Base-by-base conservation (phyloP, 2,797 vertebrate genomes). In the Ceryle rudis region DNA sequence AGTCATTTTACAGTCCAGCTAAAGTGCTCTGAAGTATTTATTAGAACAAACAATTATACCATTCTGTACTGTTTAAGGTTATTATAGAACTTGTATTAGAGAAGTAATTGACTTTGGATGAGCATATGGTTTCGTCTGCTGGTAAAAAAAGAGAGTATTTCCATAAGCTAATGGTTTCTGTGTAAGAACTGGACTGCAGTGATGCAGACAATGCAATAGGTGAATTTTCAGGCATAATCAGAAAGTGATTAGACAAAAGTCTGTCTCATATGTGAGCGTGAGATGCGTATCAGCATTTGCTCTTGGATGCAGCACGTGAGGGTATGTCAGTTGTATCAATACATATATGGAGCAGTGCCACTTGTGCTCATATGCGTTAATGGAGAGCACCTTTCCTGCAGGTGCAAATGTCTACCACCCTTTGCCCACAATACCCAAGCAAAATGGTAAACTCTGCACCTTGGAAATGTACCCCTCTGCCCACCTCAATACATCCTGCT, bases 1-100 rank as follows among this genome's bases (percentile, higher is more conserved):
- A 95, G 61, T 37, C 52, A 74, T 94, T 96, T 94, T 88, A 42
- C 37, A 71, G 23, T 64, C 62, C 58, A 77, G 60, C n/a, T 86
- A 62, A 95, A 91, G 88, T 89, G 58, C 47, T 70, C 86, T 55
- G n/a, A 91, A 84, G 77, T 93, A 93, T 97, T 96, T 97, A 95
- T 97, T 95, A 96, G 95, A 90, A 80, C 66, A 95, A 96, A 94
- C 80, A 88, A 72, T 90, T 92, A 90, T 94, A 81, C 31, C 37
- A 90, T 95, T 94, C 60, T 82, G 47, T 73, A 46, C 60, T 57
- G 16, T 90, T 96, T 95, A 95, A 90, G 80, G 47, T 86, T 94
- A 86, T 95, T 90, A 81, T 11, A 80, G 46, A 93, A 78, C 58
- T 89, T 84, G 37, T 80, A 82, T 93, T 93, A 89, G 66, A 77